Percentiles rank a stretch among this genome's conserved stretches.
Conservation (phyloP, 2,888 invertebrate species). For the Cryptocephalus primarius region DNA sequence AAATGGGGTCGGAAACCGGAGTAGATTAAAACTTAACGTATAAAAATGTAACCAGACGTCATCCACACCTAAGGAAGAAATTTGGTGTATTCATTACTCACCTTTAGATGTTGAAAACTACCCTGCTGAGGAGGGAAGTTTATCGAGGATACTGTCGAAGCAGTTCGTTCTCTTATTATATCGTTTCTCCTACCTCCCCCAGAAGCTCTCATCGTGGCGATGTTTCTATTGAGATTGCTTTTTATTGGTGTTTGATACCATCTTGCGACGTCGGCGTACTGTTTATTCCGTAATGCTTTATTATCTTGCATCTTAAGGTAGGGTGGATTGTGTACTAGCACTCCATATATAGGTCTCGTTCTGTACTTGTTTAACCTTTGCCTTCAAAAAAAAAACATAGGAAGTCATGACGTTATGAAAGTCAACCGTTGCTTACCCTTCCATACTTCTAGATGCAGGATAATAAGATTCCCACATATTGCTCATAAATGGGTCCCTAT, state of each 20-base stretch:
- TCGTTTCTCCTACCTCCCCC: conserved; percentile 33
- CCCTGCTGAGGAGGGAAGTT: conserved; percentile 42
- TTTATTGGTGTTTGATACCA: conserved; percentile 31
- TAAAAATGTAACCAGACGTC: no score
- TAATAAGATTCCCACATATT: conserved; percentile 67
- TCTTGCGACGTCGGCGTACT: conserved; percentile 43
- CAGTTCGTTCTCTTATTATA: no score
- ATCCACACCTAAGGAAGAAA: no score
- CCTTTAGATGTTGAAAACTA: conserved; percentile 63
- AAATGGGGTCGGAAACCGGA: no score
- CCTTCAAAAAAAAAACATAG: conserved; percentile 19
- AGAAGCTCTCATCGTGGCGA: conserved; percentile 33
- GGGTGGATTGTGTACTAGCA: conserved; percentile 59
- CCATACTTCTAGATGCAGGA: conserved; percentile 40
- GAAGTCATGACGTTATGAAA: neutral
- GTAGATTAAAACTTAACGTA: no score
- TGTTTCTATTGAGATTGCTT: conserved; percentile 13
- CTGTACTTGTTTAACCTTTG: conserved; percentile 35
- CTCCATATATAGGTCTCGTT: conserved; percentile 53
- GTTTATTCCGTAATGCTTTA: conserved; percentile 36
- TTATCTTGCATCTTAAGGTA: conserved; percentile 30
- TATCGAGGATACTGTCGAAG: conserved; percentile 29
- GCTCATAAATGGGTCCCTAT: conserved; percentile 70
- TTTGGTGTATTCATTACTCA: conserved; percentile 11
- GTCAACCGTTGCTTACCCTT: conserved; percentile 41